Percentiles rank a stretch among this genome's conserved stretches.
phyloP scores from a whole-genome alignment of 1,140 invertebrate species.

The Aphaenogaster rudis region DNA sequence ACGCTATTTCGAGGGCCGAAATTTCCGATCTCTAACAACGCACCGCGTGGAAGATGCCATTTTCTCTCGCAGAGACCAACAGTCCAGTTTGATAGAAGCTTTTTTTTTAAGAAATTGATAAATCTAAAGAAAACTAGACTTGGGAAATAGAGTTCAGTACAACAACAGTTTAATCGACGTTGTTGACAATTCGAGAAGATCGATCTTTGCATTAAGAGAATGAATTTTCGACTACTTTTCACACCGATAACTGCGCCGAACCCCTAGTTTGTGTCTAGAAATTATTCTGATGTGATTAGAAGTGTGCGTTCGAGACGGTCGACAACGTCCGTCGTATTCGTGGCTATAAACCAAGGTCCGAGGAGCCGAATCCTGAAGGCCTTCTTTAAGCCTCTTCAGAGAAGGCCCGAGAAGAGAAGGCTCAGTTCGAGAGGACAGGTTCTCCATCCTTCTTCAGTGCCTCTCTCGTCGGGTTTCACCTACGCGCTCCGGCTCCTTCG shows the following conservation, averaged over 20 bases:
- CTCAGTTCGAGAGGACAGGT: slow-evolving; percentile 54
- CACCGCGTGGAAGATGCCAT: slow-evolving; percentile 32
- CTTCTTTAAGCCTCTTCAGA: slow-evolving; percentile 55
- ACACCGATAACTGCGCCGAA: background rate
- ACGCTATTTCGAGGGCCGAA: slow-evolving; percentile 52
- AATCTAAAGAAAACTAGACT: background rate
- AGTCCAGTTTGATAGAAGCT: background rate
- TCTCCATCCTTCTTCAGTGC: slow-evolving; percentile 44
- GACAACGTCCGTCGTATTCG: slow-evolving; percentile 36
- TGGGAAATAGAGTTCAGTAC: background rate
- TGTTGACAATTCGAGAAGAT: background rate
- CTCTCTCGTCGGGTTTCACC: slow-evolving; percentile 37
- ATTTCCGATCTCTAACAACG: slow-evolving; percentile 55
- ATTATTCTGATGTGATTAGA: slow-evolving; percentile 44
- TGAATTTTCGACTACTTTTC: background rate
- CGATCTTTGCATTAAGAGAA: background rate
- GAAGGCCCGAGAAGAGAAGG: slow-evolving; percentile 39
- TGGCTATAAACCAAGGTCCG: slow-evolving; percentile 46
- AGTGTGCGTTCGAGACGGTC: slow-evolving; percentile 16
- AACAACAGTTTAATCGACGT: background rate
- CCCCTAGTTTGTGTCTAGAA: background rate
- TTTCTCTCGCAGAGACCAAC: background rate
- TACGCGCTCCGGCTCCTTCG: slow-evolving; percentile 33
- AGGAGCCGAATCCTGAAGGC: slow-evolving; percentile 44
- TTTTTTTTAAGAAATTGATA: background rate